Evolutionary conservation across 2,797 vertebrate species (phyloP), one percentile per base, ranked within the genome.

Genomic region (Falco concolor): DNA sequence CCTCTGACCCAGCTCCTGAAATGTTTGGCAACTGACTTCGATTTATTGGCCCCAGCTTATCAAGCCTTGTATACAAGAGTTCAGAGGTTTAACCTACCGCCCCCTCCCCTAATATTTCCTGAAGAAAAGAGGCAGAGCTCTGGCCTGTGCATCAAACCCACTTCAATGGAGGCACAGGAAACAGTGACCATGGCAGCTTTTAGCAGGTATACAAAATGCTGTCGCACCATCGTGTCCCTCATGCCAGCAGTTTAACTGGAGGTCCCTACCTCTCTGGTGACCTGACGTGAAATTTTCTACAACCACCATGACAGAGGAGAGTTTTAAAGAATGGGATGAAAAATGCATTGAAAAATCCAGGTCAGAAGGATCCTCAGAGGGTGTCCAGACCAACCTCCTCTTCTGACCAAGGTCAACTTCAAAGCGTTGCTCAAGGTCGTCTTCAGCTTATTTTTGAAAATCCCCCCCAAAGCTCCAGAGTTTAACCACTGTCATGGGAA

Each of bases 1-100:
- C 89, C 84, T 86, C 87, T 90, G 89, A 84, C 81, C 87, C 5
- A 18, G 73, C 81, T 72, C 89, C 93, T 89, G 93, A 89, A 90
- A 44, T 81, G 87, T 93, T 87, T 93, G 89, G 81, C 74, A 92
- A 74, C 40, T 75, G 79, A 34, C 44, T 47, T 70, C 0, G 16
- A 86, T 88, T 74, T 52, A 93, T 70, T 15, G 32, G 24, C n/a
- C 53, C 34, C 1, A 3, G 40, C 21, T 84, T 36, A 67, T 30
- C 15, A 8, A 74, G 65, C 13, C 57, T 5, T 36, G 70, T 36
- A 56, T 0, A 68, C 91, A 78, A 59, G 65, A 64, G 74, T 16
- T 47, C 47, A 15, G 73, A 88, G 83, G 76, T 54, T 87, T 23
- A 38, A 67, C 65, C 73, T 8, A 40, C 40, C 12, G 12, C 40